Evolutionary conservation across 1,140 invertebrate species (phyloP), one percentile per base, ranked within the genome.

Genomic region (Drosophila teissieri): DNA sequence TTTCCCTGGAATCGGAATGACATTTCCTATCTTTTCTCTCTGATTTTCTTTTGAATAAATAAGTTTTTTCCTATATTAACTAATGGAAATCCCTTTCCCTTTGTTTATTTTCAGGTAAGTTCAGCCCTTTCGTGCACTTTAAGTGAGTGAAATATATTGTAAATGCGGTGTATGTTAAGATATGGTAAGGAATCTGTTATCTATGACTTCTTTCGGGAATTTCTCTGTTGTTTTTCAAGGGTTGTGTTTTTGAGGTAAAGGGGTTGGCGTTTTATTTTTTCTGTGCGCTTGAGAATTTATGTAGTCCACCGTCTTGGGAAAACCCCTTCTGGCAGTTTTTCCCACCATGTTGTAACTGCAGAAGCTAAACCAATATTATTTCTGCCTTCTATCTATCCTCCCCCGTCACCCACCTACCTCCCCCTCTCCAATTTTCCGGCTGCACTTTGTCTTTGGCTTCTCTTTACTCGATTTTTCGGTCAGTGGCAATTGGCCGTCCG

Each of bases 351-450:
- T 64, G 65, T 51, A 45, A 57, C 76, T 72, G 80, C 64, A 72
- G 40, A 84, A 83, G 80, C 83, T 80, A 84, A 84, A 61, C 72
- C 80, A 84, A 84, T 83, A 83, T 83, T 83, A 84, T 83, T 84
- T 60, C 56, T 46, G 42, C 42, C 54, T 77, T 39, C 12, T 34
- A 58, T 62, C 42, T 55, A 34, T 57, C 12, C 24, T 8, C 14
- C 63, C 51, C 8, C 24, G 7, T 17, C 63, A n/a, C 7, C n/a
- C n/a, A n/a, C n/a, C n/a, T n/a, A n/a, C n/a, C n/a, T n/a, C n/a
- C n/a, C 19, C 19, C 46, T 8, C 8, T 22, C 46, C 36, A 39
- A 15, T 45, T 24, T 7, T 14, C 22, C 14, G 34, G 39, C 73
- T 85, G 63, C 82, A 85, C 60, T 85, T 74, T 86, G 82, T 86